Evolutionary conservation across 2,797 vertebrate genomes (phyloP).

Genomic region (Stomatorhinus walkeri): DNA sequence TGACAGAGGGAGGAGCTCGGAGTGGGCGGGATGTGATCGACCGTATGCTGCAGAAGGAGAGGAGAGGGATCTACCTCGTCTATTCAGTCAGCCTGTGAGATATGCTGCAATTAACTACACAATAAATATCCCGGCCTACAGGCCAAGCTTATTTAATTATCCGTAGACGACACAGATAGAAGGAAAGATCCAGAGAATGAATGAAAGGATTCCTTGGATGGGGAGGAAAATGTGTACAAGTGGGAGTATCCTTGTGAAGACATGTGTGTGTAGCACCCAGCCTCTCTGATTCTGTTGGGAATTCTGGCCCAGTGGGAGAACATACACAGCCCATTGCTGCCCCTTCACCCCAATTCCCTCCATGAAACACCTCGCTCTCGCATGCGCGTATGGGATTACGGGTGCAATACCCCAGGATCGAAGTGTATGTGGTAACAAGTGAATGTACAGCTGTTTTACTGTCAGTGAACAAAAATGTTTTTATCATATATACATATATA

Average conservation of each 20-base stretch:
- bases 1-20: neutral
- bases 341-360: neutral
- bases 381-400: slow-evolving; percentile 41
- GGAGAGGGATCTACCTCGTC: neutral
- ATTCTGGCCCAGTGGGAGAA: slow-evolving; percentile 35
- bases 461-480: slow-evolving; percentile 59
- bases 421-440: slow-evolving; percentile 58
- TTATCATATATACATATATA: slow-evolving; percentile 36
- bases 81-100: neutral
- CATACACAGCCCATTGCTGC: neutral
- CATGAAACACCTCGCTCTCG: neutral
- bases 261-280: neutral
- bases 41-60: neutral
- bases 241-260: neutral
- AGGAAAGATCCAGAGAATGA: neutral
- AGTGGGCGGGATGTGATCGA: neutral
- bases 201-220: slow-evolving; percentile 11
- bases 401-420: slow-evolving; percentile 28
- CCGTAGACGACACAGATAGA: neutral
- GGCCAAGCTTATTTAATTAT: neutral
- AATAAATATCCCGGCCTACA: neutral
- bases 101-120: neutral
- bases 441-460: slow-evolving; percentile 67
- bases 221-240: slow-evolving; percentile 24
- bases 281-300: slow-evolving; percentile 37